phyloP scores from a whole-genome alignment of 2,113 vertebrate genomes.

The Garra rufa region DNA sequence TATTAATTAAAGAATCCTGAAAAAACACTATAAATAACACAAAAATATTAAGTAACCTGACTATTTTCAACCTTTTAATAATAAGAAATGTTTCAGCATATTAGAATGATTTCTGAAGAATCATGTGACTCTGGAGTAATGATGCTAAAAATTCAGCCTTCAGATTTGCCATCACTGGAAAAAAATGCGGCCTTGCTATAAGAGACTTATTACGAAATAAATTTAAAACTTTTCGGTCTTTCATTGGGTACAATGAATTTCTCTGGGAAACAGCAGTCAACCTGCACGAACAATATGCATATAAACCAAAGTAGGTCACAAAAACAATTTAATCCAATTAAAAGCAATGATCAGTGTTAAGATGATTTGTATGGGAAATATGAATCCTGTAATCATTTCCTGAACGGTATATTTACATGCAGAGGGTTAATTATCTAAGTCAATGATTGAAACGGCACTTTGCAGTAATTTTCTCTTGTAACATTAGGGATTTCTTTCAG shows the following conservation, averaged over 20 bases:
- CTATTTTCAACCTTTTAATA: not conserved
- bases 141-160: not conserved
- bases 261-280: not conserved
- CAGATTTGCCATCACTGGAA: not conserved
- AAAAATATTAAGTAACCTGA: not conserved
- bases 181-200: not conserved
- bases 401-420: constrained; percentile 24
- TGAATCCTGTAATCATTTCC: constrained; percentile 17
- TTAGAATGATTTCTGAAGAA: not conserved
- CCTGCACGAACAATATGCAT: not conserved
- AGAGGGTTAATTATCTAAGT: constrained; percentile 34
- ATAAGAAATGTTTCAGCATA: not conserved
- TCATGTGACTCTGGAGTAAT: not conserved
- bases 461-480: constrained; percentile 20
- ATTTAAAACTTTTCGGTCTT: too few relatives aligned
- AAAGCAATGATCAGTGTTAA: constrained; percentile 1
- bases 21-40: too few relatives aligned
- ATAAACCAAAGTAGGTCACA: not conserved
- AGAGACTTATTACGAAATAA: not conserved
- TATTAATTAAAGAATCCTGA: not conserved
- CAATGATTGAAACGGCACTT: constrained; percentile 27
- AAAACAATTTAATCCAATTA: not conserved
- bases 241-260: not conserved
- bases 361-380: constrained; percentile 17
- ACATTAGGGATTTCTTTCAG: constrained; percentile 13